A percentile compares a stretch with the other conserved stretches of the same genome.
phyloP scores from a whole-genome alignment of 1,140 invertebrate species.

The Armadillidium nasatum region DNA sequence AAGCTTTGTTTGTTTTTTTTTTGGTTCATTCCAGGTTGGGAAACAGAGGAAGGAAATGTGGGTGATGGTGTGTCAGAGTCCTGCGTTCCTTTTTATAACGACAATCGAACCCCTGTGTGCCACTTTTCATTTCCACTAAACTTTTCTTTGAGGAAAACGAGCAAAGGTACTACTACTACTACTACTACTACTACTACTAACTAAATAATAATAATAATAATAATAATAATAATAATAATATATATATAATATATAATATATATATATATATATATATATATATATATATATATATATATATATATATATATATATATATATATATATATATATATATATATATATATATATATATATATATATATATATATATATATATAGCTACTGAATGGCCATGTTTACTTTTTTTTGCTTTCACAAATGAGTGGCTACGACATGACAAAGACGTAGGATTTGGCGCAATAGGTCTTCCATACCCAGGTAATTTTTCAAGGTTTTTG shows the following conservation, averaged over 20 bases:
- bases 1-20: too few relatives aligned
- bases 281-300: too few relatives aligned
- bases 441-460: not conserved
- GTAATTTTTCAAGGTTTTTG: not conserved
- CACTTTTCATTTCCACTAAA: not conserved
- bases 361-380: conserved; percentile 11
- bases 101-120: not conserved
- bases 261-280: too few relatives aligned
- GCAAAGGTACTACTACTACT: not conserved
- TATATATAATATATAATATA: too few relatives aligned
- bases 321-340: not conserved
- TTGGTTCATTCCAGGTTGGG: too few relatives aligned
- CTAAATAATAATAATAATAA: too few relatives aligned
- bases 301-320: too few relatives aligned
- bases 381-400: not conserved
- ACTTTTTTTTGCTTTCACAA: not conserved
- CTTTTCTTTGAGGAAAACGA: not conserved
- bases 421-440: not conserved
- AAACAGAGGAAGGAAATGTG: too few relatives aligned
- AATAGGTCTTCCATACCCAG: not conserved
- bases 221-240: too few relatives aligned
- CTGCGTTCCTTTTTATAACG: not conserved
- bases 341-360: conserved; percentile 15
- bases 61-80: not conserved
- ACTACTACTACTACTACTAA: too few relatives aligned